Evolutionary conservation across 2,797 vertebrate genomes (phyloP).

Genomic region (Babyrousa celebensis): DNA sequence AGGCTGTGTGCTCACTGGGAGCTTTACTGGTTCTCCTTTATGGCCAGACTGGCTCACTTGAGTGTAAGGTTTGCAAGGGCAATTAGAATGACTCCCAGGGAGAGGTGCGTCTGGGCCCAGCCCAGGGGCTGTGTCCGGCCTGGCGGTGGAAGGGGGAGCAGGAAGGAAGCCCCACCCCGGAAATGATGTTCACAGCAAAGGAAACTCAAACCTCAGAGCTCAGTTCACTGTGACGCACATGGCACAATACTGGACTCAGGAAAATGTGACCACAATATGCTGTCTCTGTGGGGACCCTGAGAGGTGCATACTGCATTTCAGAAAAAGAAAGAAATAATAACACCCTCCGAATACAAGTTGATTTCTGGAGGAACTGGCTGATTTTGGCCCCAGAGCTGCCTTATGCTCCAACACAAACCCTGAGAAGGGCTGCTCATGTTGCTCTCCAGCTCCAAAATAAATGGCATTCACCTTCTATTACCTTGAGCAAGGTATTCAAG

Average conservation of each 20-base stretch:
- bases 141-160: neutral
- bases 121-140: neutral
- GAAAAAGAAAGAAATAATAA: neutral
- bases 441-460: neutral
- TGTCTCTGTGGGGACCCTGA: neutral
- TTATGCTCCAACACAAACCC: neutral
- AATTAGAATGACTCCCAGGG: neutral
- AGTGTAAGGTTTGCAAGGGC: neutral
- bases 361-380: conserved; percentile 43
- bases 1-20: neutral
- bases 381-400: neutral
- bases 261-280: accelerated
- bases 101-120: neutral
- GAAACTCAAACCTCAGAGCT: neutral
- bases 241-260: neutral
- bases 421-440: neutral
- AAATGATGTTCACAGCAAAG: neutral
- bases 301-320: neutral
- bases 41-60: neutral
- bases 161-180: neutral
- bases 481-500: neutral
- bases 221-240: neutral
- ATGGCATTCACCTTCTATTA: neutral
- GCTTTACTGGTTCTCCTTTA: neutral
- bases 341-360: neutral